Conservation (phyloP, 2,888 invertebrate species). For the Cerceris ruficornis region DNA sequence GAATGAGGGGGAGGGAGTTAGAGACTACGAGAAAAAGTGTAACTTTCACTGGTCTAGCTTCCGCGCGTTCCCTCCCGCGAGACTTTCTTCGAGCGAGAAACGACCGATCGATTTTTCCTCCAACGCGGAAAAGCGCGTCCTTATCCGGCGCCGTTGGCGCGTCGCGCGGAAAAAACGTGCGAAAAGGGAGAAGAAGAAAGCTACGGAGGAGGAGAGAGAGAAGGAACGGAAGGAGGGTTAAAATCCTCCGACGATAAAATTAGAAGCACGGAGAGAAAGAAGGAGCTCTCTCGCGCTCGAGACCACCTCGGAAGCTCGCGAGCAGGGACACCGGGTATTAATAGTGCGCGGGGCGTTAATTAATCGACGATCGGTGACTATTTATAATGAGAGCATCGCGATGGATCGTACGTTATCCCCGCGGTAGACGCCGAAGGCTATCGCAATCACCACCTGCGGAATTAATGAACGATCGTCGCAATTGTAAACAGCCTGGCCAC, state of each 20-base stretch:
- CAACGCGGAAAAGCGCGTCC: background rate
- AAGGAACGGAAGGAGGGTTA: conserved; percentile 21
- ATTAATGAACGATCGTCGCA: conserved; percentile 56
- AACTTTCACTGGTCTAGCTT: conserved; percentile 52
- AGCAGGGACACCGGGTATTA: conserved; percentile 29
- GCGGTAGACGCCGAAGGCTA: conserved; percentile 1
- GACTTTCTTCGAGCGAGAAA: conserved; percentile 41
- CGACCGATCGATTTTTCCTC: conserved; percentile 38
- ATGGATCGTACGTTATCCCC: conserved; percentile 7
- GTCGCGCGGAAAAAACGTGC: no score
- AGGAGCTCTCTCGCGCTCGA: background rate
- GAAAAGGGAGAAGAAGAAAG: no score
- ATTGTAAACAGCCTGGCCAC: conserved; percentile 56
- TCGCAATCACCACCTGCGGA: conserved; percentile 49
- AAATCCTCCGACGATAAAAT: conserved; percentile 50
- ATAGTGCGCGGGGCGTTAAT: conserved; percentile 38
- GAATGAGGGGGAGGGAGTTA: background rate
- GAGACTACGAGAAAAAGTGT: conserved; percentile 10
- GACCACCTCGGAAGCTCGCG: background rate
- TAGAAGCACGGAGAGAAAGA: conserved; percentile 12
- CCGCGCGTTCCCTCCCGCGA: conserved; percentile 32
- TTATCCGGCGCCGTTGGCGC: no score
- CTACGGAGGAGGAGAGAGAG: background rate
- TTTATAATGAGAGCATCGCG: conserved; percentile 39
- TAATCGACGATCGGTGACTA: conserved; percentile 54